Base-by-base conservation (phyloP, 2,113 vertebrate species). In the Oryzias javanicus region DNA sequence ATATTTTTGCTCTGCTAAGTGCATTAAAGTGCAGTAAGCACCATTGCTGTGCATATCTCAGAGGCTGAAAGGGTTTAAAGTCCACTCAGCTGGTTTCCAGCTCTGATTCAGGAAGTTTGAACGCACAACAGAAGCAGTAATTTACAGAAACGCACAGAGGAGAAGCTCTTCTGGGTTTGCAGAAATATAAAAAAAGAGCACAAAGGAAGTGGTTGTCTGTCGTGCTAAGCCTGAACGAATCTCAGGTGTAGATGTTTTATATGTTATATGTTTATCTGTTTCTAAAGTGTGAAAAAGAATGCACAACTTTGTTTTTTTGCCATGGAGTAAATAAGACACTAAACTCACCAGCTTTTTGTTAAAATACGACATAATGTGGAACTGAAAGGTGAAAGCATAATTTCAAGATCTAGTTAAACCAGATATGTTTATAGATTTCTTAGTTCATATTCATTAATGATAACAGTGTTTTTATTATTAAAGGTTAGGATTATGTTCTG, bases 21-120 rank as follows among this genome's bases (percentile, higher is more conserved):
- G 18, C 24, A 6, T 58, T 56, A 42, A 16, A 44, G 56, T 58
- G 51, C 6, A 58, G 35, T 4, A 35, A 51, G 42, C 24, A 10
- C 42, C 47, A 20, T 10, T 4, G 62, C 52, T 56, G 14, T 51
- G 49, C 56, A 4, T 2, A 14, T 64, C 15, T 44, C 16, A 27
- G 16, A 73, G 27, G 17, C n/a, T 62, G 6, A 65, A 29, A 50
- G 45, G 67, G 70, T 41, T 64, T 52, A 71, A 74, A 77, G 80
- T 86, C 61, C 72, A 55, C 14, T 17, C 46, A 45, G 55, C 71
- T 82, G 59, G 56, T 71, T 60, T 69, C 62, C 60, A 55, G 77
- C 51, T 69, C 42, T n/a, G 22, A 72, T 71, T 78, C 29, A 61
- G 17, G 58, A 25, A 8, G n/a, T n/a, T 6, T 67, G 20, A 60